These are phyloP conservation scores for Dolomedes plantarius DNA, from an alignment of 2,888 invertebrate genomes.

Conservation along the genomic window DNA sequence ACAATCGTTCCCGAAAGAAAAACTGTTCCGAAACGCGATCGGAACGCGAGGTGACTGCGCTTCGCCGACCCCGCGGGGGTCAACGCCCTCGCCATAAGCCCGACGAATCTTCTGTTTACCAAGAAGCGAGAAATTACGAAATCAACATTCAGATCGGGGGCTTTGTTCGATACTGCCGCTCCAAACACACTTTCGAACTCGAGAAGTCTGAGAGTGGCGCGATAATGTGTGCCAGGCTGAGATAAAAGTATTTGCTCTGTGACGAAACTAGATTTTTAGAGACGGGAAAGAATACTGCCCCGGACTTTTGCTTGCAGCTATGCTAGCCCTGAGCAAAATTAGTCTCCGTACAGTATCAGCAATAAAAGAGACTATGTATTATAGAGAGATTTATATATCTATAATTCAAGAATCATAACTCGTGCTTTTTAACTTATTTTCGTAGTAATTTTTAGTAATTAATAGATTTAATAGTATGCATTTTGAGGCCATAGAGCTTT, in stretches of 20 bases:
- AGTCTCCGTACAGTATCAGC: no score
- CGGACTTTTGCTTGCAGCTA: no score
- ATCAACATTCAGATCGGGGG: no score
- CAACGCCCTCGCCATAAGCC: neutral
- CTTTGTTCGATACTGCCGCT: neutral
- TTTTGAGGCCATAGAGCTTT: no score
- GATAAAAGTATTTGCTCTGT: neutral
- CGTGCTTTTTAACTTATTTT: no score
- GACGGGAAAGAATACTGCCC: no score
- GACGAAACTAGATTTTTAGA: neutral
- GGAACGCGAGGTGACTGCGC: neutral
- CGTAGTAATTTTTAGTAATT: no score
- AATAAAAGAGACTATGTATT: no score
- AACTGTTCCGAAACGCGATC: neutral
- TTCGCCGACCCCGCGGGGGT: neutral
- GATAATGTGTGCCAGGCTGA: neutral
- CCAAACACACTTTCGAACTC: neutral
- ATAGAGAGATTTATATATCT: no score
- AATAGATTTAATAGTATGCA: no score
- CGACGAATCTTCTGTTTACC: neutral
- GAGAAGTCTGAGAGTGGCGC: neutral
- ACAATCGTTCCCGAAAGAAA: neutral
- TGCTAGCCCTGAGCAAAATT: no score
- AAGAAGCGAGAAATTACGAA: neutral
- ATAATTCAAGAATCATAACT: no score